A percentile compares a stretch with the other conserved stretches of the same genome.
phyloP scores from a whole-genome alignment of 2,888 invertebrate genomes.

The Trichogramma evanescens region DNA sequence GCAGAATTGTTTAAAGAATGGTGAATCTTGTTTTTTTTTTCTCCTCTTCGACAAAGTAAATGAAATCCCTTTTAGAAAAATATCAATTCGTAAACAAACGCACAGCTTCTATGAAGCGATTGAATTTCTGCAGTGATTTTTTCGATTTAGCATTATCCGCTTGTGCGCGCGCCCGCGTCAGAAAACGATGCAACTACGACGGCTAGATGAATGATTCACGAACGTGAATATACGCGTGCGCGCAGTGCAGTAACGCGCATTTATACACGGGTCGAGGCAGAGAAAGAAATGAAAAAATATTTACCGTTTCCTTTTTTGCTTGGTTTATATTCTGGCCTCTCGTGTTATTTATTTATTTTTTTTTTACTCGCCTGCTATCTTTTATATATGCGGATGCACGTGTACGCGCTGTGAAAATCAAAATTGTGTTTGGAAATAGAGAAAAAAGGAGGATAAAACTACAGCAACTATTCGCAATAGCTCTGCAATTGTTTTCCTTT shows the following conservation, averaged over 20 bases:
- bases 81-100: no score
- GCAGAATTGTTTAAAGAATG: no score
- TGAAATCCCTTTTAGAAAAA: no score
- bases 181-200: not conserved
- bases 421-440: not conserved
- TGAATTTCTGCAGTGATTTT: not conserved
- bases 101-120: not conserved
- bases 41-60: no score
- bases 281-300: constrained; percentile 16
- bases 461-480: not conserved
- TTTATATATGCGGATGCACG: constrained; percentile 4
- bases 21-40: no score
- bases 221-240: not conserved
- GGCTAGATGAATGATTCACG: constrained; percentile 16
- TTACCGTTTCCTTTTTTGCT: constrained; percentile 15
- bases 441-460: not conserved
- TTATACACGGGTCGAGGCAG: not conserved
- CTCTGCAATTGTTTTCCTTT: constrained; percentile 12
- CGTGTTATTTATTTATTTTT: not conserved
- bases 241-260: no score
- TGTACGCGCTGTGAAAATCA: not conserved
- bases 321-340: not conserved
- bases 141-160: not conserved
- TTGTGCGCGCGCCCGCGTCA: not conserved
- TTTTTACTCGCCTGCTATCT: not conserved